Base-by-base conservation (phyloP, 1,140 invertebrate genomes). In the Drosophila takahashii region DNA sequence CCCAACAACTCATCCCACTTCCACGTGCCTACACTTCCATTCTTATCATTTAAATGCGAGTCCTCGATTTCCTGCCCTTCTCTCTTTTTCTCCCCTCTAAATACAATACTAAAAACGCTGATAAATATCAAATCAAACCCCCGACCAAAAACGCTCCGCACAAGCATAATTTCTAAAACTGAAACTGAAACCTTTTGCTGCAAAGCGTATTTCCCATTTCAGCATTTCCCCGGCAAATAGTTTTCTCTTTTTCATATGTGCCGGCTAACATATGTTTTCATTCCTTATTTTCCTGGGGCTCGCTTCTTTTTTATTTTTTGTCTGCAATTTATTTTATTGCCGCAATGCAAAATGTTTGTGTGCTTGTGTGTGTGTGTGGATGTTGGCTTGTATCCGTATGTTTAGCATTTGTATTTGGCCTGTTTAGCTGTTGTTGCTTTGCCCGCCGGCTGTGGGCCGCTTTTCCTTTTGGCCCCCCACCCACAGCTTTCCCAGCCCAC, bases 291-390 rank as follows among this genome's bases (percentile, higher is more conserved):
- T 71, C 65, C 65, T 71, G 36, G 34, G 27, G 41, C 34, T 57
- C 36, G 15, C 22, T 22, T 22, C 44, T 50, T 39, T 67, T 67
- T 75, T 51, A 26, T 66, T 74, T 71, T 54, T 66, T 59, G 61
- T 39, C 58, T 77, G 75, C 75, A 77, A 77, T 77, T 77, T 77
- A 77, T 77, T 77, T 77, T 77, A 77, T 77, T 77, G 75, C 75
- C 66, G 75, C 72, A 57, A 57, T 76, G 72, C 73, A 69, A 69
- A 69, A 47, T 57, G 67, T 39, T 52, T 41, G 27, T 54, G 39
- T 65, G 26, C 36, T 4, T 41, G 29, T n/a, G 52, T 22, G 34
- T 52, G 11, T 39, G 22, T 51, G 37, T 59, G n/a, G 39, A 34
- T 76, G 32, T 44, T 50, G 11, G 27, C 36, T 39, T 10, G 39